Percentiles rank a stretch among this genome's conserved stretches.
Conservation (phyloP, 2,888 invertebrate genomes). For the Aricia artaxerxes region DNA sequence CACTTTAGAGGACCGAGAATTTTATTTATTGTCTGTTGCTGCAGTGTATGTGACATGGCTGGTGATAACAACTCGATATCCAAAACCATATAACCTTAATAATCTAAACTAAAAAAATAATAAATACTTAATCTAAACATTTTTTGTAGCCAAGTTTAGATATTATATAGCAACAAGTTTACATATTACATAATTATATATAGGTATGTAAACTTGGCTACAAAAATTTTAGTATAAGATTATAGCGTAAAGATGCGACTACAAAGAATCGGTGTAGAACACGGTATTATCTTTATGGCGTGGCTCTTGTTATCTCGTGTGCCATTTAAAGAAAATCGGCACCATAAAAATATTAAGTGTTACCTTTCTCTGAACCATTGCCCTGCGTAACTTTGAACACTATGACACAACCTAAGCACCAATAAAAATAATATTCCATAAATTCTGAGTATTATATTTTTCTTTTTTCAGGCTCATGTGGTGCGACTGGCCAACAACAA, state of each 20-base stretch:
- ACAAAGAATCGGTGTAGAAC: neutral
- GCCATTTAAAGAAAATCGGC: neutral
- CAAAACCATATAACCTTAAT: too few relatives aligned
- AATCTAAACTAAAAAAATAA: too few relatives aligned
- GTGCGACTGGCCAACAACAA: conserved; percentile 83
- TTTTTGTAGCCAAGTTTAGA: too few relatives aligned
- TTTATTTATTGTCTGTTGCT: too few relatives aligned
- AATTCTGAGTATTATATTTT: neutral
- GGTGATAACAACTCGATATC: too few relatives aligned
- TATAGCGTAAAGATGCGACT: neutral
- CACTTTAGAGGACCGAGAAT: too few relatives aligned
- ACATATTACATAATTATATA: too few relatives aligned
- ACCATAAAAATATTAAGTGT: neutral
- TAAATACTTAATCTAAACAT: too few relatives aligned
- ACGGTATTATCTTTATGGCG: conserved; percentile 4
- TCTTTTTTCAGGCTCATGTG: conserved; percentile 79
- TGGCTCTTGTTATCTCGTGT: conserved; percentile 5
- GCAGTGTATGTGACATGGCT: too few relatives aligned
- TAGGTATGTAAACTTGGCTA: too few relatives aligned
- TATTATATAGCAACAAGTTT: too few relatives aligned
- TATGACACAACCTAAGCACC: neutral
- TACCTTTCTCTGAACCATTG: neutral
- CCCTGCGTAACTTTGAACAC: neutral
- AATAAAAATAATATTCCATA: too few relatives aligned
- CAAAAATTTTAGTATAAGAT: neutral